Evolutionary conservation across 2,113 vertebrate genomes (phyloP).

Genomic region (Copsychus sechellarum): DNA sequence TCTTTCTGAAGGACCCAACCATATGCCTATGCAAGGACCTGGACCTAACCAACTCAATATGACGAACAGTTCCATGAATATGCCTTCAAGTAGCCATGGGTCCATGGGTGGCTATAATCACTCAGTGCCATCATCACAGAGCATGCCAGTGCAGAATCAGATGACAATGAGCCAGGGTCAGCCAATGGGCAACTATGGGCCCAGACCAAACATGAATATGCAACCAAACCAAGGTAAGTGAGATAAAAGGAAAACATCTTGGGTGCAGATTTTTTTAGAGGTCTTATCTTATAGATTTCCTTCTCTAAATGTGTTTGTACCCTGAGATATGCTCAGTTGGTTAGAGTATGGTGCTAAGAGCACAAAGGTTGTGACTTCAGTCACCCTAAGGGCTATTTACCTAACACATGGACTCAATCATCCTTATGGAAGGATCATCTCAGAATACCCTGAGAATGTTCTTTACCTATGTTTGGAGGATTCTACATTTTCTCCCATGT

Average conservation of each 20-base stretch:
- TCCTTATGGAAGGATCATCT: background rate
- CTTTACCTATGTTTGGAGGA: background rate
- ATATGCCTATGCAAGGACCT: conserved; percentile 97
- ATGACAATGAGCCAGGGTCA: conserved; percentile 97
- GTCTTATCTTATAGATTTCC: background rate
- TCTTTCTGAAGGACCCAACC: conserved; percentile 88
- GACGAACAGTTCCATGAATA: conserved; percentile 91
- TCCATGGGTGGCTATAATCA: conserved; percentile 97
- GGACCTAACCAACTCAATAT: conserved; percentile 94
- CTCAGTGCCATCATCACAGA: conserved; percentile 90
- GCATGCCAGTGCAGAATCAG: conserved; percentile 91
- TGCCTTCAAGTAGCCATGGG: conserved; percentile 92
- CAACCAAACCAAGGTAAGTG: conserved; percentile 92
- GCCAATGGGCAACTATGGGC: conserved; percentile 93
- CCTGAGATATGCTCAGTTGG: background rate
- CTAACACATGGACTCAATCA: rapidly evolving
- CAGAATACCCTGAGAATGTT: background rate
- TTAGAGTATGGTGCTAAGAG: background rate
- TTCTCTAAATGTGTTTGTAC: background rate
- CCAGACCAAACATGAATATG: conserved; percentile 96
- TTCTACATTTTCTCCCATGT: background rate
- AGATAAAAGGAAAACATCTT: background rate
- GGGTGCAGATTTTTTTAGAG: background rate
- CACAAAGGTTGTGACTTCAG: background rate
- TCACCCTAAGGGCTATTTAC: background rate